Percentiles rank a stretch among this genome's conserved stretches.
Conservation (phyloP, 2,888 invertebrate species). For the Ariolimax columbianus region DNA sequence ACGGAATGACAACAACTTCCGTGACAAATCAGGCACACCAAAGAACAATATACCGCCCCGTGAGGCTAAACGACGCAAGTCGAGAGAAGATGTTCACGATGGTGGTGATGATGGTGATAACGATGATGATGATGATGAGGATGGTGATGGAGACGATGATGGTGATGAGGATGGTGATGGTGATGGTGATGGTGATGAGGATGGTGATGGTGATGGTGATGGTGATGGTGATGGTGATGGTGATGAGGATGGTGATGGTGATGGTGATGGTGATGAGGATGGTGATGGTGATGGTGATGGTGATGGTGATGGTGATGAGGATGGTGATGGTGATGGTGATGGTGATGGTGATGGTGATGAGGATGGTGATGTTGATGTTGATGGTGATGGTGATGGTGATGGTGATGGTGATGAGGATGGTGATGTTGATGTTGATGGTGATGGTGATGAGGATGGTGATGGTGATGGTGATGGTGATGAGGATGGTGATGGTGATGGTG, state of each 20-base stretch:
- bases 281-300: not conserved
- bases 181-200: too few relatives aligned
- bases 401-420: not conserved
- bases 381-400: not conserved
- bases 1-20: too few relatives aligned
- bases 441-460: not conserved
- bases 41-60: too few relatives aligned
- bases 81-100: not conserved
- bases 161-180: too few relatives aligned
- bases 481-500: not conserved
- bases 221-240: not conserved
- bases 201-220: not conserved
- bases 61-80: too few relatives aligned
- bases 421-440: not conserved
- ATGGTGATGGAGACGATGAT: too few relatives aligned
- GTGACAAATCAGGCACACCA: too few relatives aligned
- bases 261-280: not conserved
- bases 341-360: not conserved
- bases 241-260: not conserved
- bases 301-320: not conserved
- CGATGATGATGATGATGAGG: not conserved
- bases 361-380: not conserved
- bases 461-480: not conserved
- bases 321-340: not conserved
- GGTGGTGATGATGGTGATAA: not conserved